These are phyloP conservation scores for Thoracochromis brauschi DNA, from an alignment of 2,113 vertebrate genomes.

Conservation along the genomic window DNA sequence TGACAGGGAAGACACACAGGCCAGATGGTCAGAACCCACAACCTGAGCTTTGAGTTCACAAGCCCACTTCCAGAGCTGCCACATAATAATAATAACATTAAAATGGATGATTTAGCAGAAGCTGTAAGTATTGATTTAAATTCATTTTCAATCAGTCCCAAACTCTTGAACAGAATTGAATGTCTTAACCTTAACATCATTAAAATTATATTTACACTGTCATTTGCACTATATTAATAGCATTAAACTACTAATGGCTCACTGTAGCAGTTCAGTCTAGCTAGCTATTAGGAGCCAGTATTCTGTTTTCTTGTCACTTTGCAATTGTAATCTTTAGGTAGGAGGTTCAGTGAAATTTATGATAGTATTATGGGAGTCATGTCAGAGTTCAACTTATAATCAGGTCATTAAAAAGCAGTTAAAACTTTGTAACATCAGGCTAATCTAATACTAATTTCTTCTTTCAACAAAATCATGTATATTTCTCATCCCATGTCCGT, in stretches of 20 bases:
- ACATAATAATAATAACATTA: slow-evolving; percentile 24
- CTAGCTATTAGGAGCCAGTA: neutral
- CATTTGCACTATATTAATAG: neutral
- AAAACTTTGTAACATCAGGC: neutral
- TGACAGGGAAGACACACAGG: slow-evolving; percentile 36
- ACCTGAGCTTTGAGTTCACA: slow-evolving; percentile 32
- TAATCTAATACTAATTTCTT: neutral
- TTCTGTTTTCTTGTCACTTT: neutral
- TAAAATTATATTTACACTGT: neutral
- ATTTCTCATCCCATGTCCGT: neutral
- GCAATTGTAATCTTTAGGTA: slow-evolving; percentile 9
- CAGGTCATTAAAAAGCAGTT: slow-evolving; percentile 17
- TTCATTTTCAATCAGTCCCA: neutral
- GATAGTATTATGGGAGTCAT: neutral
- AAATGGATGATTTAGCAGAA: slow-evolving; percentile 36
- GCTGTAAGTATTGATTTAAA: neutral
- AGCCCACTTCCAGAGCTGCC: slow-evolving; percentile 25
- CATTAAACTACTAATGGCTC: neutral
- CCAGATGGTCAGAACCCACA: slow-evolving; percentile 54
- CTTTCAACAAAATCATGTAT: neutral
- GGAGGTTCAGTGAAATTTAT: slow-evolving; percentile 6
- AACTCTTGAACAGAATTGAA: neutral
- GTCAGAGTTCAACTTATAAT: slow-evolving; percentile 6
- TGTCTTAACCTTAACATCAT: neutral
- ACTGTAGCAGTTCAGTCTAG: neutral